phyloP scores from a whole-genome alignment of 2,797 vertebrate species.

The Chromobotia macracanthus region DNA sequence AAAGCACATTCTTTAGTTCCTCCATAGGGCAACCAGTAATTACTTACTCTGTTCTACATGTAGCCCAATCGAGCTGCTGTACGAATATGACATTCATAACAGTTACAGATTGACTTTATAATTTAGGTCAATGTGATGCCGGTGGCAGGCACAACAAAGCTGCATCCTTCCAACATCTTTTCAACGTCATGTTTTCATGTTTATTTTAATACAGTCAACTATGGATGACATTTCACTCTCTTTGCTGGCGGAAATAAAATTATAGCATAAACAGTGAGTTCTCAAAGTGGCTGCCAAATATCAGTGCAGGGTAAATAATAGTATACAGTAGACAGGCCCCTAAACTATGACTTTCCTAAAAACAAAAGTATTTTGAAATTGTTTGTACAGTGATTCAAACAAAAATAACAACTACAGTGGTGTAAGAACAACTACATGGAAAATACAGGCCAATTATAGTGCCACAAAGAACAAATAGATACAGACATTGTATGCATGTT shows the following conservation, averaged over 20 bases:
- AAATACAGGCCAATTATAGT: background rate
- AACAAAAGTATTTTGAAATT: background rate
- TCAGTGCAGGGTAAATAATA: background rate
- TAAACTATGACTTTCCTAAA: background rate
- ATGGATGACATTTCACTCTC: conserved; percentile 50
- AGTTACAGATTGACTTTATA: conserved; percentile 69
- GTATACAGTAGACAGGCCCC: background rate
- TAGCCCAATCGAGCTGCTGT: conserved; percentile 52
- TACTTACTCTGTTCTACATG: conserved; percentile 25
- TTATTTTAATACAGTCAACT: conserved; percentile 55
- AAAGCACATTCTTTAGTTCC: conserved; percentile 40
- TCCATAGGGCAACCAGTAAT: conserved; percentile 52
- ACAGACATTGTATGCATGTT: background rate
- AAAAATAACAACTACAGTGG: background rate
- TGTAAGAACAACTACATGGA: background rate
- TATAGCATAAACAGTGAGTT: conserved; percentile 30
- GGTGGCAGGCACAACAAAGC: conserved; percentile 68
- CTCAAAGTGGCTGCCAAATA: conserved; percentile 5
- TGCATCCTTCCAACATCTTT: conserved; percentile 52
- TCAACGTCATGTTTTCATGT: conserved; percentile 64
- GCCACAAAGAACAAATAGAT: too few relatives aligned
- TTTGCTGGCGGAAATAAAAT: conserved; percentile 50
- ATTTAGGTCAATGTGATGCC: conserved; percentile 78
- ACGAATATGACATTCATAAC: conserved; percentile 56
- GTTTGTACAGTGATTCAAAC: background rate